Conservation (phyloP, 1,140 invertebrate species). For the Asbolus verrucosus region DNA sequence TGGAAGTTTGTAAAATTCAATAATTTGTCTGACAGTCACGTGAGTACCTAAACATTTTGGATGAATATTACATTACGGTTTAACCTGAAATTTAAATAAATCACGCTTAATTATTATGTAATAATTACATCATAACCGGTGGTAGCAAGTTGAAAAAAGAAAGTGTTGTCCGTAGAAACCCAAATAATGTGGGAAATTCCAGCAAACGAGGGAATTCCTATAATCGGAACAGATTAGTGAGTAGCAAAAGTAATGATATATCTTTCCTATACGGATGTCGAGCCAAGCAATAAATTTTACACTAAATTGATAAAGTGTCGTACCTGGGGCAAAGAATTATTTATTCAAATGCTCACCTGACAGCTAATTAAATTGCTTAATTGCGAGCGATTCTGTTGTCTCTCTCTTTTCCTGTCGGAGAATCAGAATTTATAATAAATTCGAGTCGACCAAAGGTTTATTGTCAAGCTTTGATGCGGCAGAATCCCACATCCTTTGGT, state of each 20-base stretch:
- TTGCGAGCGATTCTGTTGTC: not conserved
- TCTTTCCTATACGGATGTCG: slow-evolving; percentile 10
- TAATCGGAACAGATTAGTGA: too few relatives aligned
- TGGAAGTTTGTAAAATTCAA: too few relatives aligned
- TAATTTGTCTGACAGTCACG: too few relatives aligned
- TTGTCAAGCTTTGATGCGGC: slow-evolving; percentile 23
- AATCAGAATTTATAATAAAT: slow-evolving; percentile 22
- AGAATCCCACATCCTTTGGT: slow-evolving; percentile 30
- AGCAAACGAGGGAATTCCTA: too few relatives aligned
- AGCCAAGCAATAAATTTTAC: slow-evolving; percentile 3
- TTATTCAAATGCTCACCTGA: slow-evolving; percentile 23
- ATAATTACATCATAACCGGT: too few relatives aligned
- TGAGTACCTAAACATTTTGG: too few relatives aligned
- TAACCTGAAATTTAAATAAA: too few relatives aligned
- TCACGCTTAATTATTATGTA: too few relatives aligned
- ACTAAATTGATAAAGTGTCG: slow-evolving; percentile 12
- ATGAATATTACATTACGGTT: too few relatives aligned
- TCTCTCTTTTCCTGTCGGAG: not conserved
- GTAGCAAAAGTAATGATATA: slow-evolving; percentile 8
- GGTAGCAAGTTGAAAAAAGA: too few relatives aligned
- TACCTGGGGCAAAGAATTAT: not conserved
- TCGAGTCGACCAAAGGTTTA: slow-evolving; percentile 10
- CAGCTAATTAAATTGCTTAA: slow-evolving; percentile 23
- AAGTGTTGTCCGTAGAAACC: too few relatives aligned
- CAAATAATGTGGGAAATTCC: too few relatives aligned